Evolutionary conservation across 2,888 invertebrate species (phyloP).

Genomic region (Pantelozetes paolii): DNA sequence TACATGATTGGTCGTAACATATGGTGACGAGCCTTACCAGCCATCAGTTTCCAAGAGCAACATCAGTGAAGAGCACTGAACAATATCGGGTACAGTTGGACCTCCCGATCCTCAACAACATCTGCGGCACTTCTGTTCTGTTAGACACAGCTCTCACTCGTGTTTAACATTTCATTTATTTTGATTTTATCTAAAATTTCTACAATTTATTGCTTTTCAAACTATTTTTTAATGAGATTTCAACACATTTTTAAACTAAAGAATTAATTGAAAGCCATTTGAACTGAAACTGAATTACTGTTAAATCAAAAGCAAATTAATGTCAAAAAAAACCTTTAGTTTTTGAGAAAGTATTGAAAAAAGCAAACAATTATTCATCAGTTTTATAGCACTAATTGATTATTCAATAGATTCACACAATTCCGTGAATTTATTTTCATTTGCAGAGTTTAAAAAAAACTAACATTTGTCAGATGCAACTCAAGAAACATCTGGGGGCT

Average conservation of each 20-base stretch:
- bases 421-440: neutral
- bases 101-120: slow-evolving; percentile 3
- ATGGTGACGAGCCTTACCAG: slow-evolving; percentile 21
- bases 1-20: slow-evolving; percentile 18
- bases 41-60: slow-evolving; percentile 25
- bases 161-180: neutral
- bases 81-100: neutral
- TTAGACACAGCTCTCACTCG: neutral
- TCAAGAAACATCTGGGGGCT: slow-evolving; percentile 7
- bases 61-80: slow-evolving; percentile 9
- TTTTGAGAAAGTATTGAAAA: too few relatives aligned
- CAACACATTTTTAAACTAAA: neutral
- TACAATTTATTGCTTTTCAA: neutral
- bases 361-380: too few relatives aligned
- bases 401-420: neutral
- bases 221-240: neutral
- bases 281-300: too few relatives aligned
- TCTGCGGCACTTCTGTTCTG: slow-evolving; percentile 9
- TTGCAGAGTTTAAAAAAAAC: neutral
- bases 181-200: slow-evolving; percentile 4
- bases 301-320: too few relatives aligned
- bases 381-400: too few relatives aligned
- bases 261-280: too few relatives aligned
- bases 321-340: too few relatives aligned
- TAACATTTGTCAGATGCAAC: neutral